Evolutionary conservation across 2,888 invertebrate genomes (phyloP).

Genomic region (Luperina testacea): DNA sequence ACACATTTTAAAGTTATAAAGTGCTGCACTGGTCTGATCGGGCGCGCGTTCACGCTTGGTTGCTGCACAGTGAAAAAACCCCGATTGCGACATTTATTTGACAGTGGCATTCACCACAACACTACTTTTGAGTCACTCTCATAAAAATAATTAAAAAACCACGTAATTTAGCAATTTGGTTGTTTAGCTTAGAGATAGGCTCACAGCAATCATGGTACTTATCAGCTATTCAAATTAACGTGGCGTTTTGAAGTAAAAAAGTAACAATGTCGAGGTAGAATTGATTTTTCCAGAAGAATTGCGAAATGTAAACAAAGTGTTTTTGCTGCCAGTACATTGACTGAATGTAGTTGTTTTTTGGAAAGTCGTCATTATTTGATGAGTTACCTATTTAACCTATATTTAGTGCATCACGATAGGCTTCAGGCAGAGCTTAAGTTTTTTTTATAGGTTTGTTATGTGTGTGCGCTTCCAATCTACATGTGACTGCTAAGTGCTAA

Average conservation of each 20-base stretch:
- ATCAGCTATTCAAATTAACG: slow-evolving; percentile 19
- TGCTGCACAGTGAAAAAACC: slow-evolving; percentile 60
- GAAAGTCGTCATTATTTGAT: slow-evolving; percentile 19
- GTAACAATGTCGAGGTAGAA: background rate
- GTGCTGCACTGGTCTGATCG: slow-evolving; percentile 28
- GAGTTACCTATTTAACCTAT: background rate
- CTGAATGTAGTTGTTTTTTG: background rate
- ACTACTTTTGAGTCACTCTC: slow-evolving; percentile 47
- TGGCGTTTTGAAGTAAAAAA: slow-evolving; percentile 2
- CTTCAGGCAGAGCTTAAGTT: background rate
- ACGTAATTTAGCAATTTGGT: slow-evolving; percentile 39
- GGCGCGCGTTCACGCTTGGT: slow-evolving; percentile 59
- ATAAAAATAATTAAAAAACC: slow-evolving; percentile 46
- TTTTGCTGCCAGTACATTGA: slow-evolving; percentile 13
- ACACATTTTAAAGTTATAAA: slow-evolving; percentile 43
- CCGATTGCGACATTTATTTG: slow-evolving; percentile 64
- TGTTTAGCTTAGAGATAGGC: slow-evolving; percentile 7
- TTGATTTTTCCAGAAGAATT: slow-evolving; percentile 19
- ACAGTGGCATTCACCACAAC: slow-evolving; percentile 69
- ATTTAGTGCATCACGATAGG: background rate
- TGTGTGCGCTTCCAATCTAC: background rate
- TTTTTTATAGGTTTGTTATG: background rate
- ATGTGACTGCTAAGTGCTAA: background rate
- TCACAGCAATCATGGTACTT: slow-evolving; percentile 2
- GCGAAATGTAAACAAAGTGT: slow-evolving; percentile 11